Conservation (phyloP, 53 echinoderm and acorn worm species). For the Paracentrotus lividus region DNA sequence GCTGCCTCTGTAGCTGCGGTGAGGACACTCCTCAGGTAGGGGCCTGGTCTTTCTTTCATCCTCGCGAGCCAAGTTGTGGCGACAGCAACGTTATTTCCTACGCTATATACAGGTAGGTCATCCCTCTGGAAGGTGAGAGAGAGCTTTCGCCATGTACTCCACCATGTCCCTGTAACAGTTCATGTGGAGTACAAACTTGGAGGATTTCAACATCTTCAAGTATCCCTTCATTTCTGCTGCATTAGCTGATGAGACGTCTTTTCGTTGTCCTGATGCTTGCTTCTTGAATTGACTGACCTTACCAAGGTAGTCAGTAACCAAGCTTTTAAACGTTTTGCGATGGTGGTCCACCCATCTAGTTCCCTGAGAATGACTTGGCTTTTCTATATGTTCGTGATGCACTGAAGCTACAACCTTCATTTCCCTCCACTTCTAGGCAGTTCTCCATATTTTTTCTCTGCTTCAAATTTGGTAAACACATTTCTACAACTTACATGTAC, state of each 20-base stretch:
- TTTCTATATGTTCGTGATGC: background rate
- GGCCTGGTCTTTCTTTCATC: background rate
- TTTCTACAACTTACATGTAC: too few species aligned
- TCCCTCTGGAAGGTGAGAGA: conserved; percentile 75
- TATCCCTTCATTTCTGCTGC: conserved; percentile 77
- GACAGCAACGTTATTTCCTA: conserved; percentile 1
- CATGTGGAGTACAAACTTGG: conserved; percentile 73
- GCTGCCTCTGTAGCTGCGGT: too few species aligned
- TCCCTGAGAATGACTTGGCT: background rate
- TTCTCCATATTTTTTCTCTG: too few species aligned
- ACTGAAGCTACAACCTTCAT: background rate
- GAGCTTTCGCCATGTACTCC: conserved; percentile 67
- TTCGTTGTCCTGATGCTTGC: background rate
- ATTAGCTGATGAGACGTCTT: conserved; percentile 40
- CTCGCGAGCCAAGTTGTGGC: background rate
- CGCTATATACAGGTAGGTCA: conserved; percentile 67
- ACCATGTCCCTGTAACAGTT: conserved; percentile 74
- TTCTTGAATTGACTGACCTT: background rate
- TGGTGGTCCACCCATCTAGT: background rate
- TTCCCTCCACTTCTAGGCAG: background rate
- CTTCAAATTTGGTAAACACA: too few species aligned
- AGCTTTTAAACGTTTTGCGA: background rate
- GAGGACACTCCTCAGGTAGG: too few species aligned
- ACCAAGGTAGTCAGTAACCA: background rate
- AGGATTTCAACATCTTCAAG: conserved; percentile 64